These are phyloP conservation scores for Urocolius indicus DNA, from an alignment of 2,113 vertebrate genomes.

Conservation along the genomic window DNA sequence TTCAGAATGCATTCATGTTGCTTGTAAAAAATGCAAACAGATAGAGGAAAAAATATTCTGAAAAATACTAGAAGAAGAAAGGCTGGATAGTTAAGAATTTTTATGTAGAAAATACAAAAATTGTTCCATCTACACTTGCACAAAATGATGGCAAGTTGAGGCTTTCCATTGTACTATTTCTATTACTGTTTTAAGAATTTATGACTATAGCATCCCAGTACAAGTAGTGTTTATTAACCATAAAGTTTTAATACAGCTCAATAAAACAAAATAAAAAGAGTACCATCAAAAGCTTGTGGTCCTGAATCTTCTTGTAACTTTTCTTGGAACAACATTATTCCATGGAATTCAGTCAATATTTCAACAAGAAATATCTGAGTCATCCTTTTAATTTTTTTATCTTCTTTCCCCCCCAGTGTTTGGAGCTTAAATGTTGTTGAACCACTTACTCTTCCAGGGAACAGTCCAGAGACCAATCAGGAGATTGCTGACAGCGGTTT, in stretches of 20 bases:
- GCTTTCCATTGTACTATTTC: background rate
- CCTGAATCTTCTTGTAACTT: background rate
- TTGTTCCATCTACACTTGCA: background rate
- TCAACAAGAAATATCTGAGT: background rate
- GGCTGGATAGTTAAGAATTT: background rate
- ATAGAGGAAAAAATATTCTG: background rate
- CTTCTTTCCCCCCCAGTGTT: background rate
- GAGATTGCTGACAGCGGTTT: conserved; percentile 30
- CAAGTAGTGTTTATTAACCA: background rate
- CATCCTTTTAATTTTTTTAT: background rate
- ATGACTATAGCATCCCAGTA: background rate
- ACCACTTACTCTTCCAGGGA: conserved; percentile 60
- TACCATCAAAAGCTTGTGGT: background rate
- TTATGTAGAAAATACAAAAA: background rate
- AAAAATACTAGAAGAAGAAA: background rate
- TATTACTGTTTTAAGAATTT: background rate
- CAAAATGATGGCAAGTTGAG: background rate
- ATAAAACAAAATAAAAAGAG: background rate
- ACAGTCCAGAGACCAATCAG: conserved; percentile 54
- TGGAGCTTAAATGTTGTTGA: background rate
- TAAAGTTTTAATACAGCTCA: background rate
- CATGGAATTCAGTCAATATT: background rate
- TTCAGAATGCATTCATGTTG: background rate
- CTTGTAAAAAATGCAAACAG: background rate
- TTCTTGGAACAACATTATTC: background rate